phyloP scores from a whole-genome alignment of 2,888 invertebrate genomes.

The Heteropelma amictum region DNA sequence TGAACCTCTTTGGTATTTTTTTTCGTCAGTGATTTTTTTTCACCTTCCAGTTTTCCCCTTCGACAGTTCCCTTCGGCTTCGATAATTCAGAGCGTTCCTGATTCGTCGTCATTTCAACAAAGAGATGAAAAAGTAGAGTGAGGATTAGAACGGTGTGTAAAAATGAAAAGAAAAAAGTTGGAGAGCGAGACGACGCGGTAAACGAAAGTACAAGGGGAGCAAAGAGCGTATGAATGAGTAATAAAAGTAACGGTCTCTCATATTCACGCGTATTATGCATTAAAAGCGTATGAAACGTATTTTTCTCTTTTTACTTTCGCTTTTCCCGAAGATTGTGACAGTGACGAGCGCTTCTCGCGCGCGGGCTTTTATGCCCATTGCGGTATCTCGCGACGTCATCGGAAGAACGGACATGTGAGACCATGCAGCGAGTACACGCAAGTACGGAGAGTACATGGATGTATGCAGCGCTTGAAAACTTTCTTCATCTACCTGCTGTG shows the following conservation, averaged over 20 bases:
- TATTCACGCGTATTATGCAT: not conserved
- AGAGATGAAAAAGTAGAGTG: not conserved
- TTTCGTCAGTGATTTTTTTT: too few relatives aligned
- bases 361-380: conserved; percentile 2
- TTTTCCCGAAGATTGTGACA: conserved; percentile 51
- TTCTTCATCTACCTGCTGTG: conserved; percentile 49
- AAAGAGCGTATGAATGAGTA: not conserved
- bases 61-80: too few relatives aligned
- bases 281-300: too few relatives aligned
- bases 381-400: conserved; percentile 40
- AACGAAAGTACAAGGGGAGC: not conserved
- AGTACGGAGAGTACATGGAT: not conserved
- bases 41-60: too few relatives aligned
- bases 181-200: not conserved
- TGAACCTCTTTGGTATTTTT: too few relatives aligned
- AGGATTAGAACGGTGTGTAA: not conserved
- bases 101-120: too few relatives aligned
- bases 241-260: not conserved
- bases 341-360: too few relatives aligned
- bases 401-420: conserved; percentile 15
- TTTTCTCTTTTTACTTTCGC: conserved; percentile 49
- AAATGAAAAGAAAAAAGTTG: not conserved
- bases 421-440: not conserved
- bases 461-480: conserved; percentile 30
- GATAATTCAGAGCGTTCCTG: too few relatives aligned